phyloP scores from a whole-genome alignment of 2,888 invertebrate genomes.

The Melinaea menophilus region DNA sequence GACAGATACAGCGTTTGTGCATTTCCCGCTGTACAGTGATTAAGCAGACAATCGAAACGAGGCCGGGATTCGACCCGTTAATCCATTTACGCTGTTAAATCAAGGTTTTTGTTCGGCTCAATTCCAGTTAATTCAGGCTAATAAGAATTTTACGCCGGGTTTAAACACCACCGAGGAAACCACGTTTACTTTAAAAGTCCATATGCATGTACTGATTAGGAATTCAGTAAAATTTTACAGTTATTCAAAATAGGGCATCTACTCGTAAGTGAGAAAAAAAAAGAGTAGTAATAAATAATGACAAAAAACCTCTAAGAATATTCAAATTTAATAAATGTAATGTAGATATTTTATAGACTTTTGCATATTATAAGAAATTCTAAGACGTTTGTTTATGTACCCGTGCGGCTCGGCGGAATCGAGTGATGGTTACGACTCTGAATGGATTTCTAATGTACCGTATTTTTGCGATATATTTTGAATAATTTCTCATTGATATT shows the following conservation, averaged over 20 bases:
- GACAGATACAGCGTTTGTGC: constrained; percentile 62
- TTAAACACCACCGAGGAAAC: neutral
- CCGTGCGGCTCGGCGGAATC: too few relatives aligned
- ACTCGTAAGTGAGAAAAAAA: neutral
- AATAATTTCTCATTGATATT: too few relatives aligned
- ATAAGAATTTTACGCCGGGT: constrained; percentile 13
- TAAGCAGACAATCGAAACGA: constrained; percentile 48
- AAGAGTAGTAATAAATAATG: too few relatives aligned
- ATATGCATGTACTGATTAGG: neutral
- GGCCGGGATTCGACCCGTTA: constrained; percentile 48
- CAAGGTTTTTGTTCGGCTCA: constrained; percentile 15
- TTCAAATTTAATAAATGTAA: too few relatives aligned
- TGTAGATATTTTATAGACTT: too few relatives aligned
- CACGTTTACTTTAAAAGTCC: constrained; percentile 5
- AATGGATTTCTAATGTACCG: too few relatives aligned
- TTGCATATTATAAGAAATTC: too few relatives aligned
- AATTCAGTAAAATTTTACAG: neutral
- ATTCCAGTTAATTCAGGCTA: constrained; percentile 21
- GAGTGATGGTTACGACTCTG: too few relatives aligned
- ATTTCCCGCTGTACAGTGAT: constrained; percentile 52
- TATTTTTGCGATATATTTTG: too few relatives aligned
- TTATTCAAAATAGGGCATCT: neutral
- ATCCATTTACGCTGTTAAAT: constrained; percentile 60
- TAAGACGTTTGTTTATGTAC: too few relatives aligned
- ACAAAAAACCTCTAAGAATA: too few relatives aligned